Percentiles rank a stretch among this genome's conserved stretches.
These are phyloP conservation scores for Bungarus multicinctus DNA, from an alignment of 2,113 vertebrate genomes.

Conservation along the genomic window DNA sequence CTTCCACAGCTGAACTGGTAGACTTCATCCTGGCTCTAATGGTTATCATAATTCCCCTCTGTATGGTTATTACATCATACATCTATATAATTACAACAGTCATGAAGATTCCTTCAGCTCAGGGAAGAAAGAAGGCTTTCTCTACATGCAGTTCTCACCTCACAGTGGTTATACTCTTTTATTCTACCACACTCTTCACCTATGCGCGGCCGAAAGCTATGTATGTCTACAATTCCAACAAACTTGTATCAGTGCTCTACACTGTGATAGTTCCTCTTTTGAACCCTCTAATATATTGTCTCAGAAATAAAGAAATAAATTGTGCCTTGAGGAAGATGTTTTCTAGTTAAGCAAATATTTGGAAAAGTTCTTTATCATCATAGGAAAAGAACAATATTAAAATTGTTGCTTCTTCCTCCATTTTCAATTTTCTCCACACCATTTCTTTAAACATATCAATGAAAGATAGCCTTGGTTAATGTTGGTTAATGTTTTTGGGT, in stretches of 20 bases:
- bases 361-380: background rate
- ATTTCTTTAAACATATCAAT: background rate
- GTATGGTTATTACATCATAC: slow-evolving; percentile 60
- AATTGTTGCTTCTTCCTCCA: too few species aligned
- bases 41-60: slow-evolving; percentile 67
- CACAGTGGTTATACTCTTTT: slow-evolving; percentile 60
- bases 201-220: slow-evolving; percentile 62
- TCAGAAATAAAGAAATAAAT: slow-evolving; percentile 70
- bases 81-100: slow-evolving; percentile 48
- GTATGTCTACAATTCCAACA: slow-evolving; percentile 64
- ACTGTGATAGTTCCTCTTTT: slow-evolving; percentile 62
- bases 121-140: slow-evolving; percentile 65
- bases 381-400: background rate
- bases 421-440: too few species aligned
- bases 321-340: slow-evolving; percentile 53
- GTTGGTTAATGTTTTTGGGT: background rate
- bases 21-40: slow-evolving; percentile 67
- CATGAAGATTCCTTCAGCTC: slow-evolving; percentile 63
- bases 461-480: background rate
- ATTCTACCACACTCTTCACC: slow-evolving; percentile 69
- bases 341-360: background rate
- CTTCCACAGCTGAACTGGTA: slow-evolving; percentile 60
- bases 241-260: slow-evolving; percentile 66
- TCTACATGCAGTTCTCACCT: slow-evolving; percentile 72
- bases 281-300: slow-evolving; percentile 70